phyloP scores from a whole-genome alignment of 2,113 vertebrate genomes.

The Rousettus leschenaultii region DNA sequence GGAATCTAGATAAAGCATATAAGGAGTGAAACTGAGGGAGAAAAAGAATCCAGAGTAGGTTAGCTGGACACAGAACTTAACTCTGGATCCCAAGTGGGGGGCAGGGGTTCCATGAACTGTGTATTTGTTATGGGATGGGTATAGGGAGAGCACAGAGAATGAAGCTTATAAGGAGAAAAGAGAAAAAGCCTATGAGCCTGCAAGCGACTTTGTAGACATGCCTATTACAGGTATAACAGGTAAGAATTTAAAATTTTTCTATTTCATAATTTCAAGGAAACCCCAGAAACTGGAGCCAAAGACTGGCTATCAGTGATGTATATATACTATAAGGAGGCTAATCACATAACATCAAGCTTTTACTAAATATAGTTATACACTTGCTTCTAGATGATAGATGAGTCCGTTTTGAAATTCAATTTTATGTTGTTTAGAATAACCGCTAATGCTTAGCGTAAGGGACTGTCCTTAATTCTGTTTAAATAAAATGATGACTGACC shows the following conservation, averaged over 20 bases:
- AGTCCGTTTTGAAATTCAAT: neutral
- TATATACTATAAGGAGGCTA: neutral
- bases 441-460: neutral
- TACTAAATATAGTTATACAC: neutral
- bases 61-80: neutral
- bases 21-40: neutral
- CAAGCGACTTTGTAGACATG: neutral
- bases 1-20: neutral
- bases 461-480: neutral
- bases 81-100: neutral
- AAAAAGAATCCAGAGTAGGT: neutral
- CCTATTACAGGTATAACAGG: neutral
- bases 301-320: neutral
- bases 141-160: neutral
- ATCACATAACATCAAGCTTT: neutral
- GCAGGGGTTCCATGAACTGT: neutral
- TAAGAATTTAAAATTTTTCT: neutral
- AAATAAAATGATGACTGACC: neutral
- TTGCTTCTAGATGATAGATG: neutral
- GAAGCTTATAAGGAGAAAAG: neutral
- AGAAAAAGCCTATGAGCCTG: neutral
- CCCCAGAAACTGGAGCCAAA: neutral
- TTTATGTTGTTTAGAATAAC: neutral
- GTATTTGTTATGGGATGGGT: neutral
- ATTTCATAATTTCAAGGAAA: constrained; percentile 3